These are phyloP conservation scores for Tipula helvola DNA, from an alignment of 2,888 invertebrate species.

Conservation along the genomic window DNA sequence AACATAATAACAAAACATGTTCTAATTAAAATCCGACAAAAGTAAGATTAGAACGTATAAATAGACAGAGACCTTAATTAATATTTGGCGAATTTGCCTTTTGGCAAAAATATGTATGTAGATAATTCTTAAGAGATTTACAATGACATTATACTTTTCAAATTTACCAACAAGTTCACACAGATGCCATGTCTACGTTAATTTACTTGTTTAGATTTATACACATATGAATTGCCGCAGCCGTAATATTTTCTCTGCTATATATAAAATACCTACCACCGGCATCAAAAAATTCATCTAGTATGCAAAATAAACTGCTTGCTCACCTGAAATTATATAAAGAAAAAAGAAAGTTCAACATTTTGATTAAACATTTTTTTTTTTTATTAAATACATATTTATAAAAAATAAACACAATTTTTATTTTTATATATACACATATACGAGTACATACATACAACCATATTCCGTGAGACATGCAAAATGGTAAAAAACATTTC, in stretches of 20 bases:
- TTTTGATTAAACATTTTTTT: background rate
- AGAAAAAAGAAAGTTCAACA: background rate
- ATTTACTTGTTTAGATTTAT: background rate
- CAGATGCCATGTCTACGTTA: background rate
- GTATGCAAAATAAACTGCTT: background rate
- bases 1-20: background rate
- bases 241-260: background rate
- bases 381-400: background rate
- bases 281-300: background rate
- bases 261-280: background rate
- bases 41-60: background rate
- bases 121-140: background rate
- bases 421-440: background rate
- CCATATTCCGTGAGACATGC: background rate
- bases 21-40: background rate
- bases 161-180: background rate
- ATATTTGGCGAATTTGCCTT: background rate
- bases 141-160: background rate
- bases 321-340: background rate
- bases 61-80: background rate
- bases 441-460: background rate
- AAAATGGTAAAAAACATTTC: background rate
- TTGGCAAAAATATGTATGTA: background rate
- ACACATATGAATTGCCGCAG: background rate
- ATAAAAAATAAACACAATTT: background rate